Conservation (phyloP, 2,113 vertebrate genomes). For the Oryctolagus cuniculus region mOryCun1.1 NC_091445.1:59645501-59646000, state of each 20-base stretch:
- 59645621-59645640: neutral
- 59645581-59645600: neutral
- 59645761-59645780: neutral
- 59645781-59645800: neutral
- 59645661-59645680: conserved; percentile 20
- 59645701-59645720: neutral
- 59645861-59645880: neutral
- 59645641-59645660: neutral
- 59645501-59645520: neutral
- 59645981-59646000: neutral
- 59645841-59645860: conserved; percentile 38
- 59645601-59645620: neutral
- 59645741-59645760: neutral
- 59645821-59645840: neutral
- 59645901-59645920: neutral
- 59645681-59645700: neutral
- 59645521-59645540: conserved; percentile 13
- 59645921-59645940: neutral
- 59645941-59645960: neutral
- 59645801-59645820: neutral
- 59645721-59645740: neutral
- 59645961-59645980: neutral
- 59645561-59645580: neutral
- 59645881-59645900: neutral
- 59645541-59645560: neutral